Conservation (phyloP, 2,797 vertebrate genomes). For the Spinibarbus caldwelli region DNA sequence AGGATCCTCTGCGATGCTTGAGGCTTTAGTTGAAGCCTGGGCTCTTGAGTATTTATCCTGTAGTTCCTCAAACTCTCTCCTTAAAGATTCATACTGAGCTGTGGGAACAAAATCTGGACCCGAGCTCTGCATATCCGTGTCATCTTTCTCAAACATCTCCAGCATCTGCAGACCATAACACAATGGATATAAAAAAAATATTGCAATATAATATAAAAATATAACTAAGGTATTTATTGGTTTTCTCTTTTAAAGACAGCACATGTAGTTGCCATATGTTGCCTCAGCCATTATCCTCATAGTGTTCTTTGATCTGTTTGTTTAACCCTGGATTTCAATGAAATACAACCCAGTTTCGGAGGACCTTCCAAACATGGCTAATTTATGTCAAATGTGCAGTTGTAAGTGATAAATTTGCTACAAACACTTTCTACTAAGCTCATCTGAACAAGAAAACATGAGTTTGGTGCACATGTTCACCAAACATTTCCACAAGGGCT, state of each 20-base stretch:
- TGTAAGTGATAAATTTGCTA: not conserved
- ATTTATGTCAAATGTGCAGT: not conserved
- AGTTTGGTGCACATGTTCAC: not conserved
- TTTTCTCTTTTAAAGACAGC: not conserved
- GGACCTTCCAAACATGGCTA: slow-evolving; percentile 1
- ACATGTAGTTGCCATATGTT: not conserved
- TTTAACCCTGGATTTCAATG: slow-evolving; percentile 4
- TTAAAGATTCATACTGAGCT: slow-evolving; percentile 84
- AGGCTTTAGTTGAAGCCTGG: slow-evolving; percentile 69
- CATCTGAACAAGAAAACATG: not conserved
- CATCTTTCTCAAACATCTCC: slow-evolving; percentile 92
- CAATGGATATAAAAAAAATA: not conserved
- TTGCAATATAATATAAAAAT: too few species aligned
- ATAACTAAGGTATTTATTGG: not conserved
- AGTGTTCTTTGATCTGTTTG: slow-evolving; percentile 30
- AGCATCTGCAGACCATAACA: slow-evolving; percentile 78
- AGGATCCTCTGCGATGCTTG: slow-evolving; percentile 66
- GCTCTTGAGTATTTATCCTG: slow-evolving; percentile 76
- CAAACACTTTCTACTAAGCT: not conserved
- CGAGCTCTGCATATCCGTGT: slow-evolving; percentile 73
- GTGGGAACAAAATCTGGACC: slow-evolving; percentile 79
- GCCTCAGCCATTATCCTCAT: slow-evolving; percentile 1
- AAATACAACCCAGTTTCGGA: not conserved
- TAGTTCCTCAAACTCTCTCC: slow-evolving; percentile 84
- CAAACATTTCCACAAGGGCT: not conserved